phyloP scores from a whole-genome alignment of 2,113 vertebrate species.

The Thalassarche chlororhynchos region DNA sequence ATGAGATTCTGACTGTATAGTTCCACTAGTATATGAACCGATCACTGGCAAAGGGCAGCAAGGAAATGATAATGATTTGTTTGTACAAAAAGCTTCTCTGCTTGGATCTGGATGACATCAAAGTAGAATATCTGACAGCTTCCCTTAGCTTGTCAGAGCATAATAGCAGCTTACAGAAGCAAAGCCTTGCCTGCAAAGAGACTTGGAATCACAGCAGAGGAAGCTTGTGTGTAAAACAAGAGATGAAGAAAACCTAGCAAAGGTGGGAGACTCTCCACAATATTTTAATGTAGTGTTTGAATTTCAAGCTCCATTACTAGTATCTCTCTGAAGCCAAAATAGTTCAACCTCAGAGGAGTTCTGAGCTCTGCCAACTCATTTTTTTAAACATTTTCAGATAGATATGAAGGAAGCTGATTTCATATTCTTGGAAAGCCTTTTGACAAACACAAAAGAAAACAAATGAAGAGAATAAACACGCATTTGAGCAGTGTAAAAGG shows the following conservation, averaged over 20 bases:
- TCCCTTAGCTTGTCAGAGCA: neutral
- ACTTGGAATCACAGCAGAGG: neutral
- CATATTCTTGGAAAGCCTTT: neutral
- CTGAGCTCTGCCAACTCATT: neutral
- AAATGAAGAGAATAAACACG: neutral
- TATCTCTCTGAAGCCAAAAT: neutral
- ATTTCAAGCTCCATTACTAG: neutral
- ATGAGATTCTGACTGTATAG: neutral
- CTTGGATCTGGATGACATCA: conserved; percentile 10
- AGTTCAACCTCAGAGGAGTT: neutral
- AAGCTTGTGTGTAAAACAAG: neutral
- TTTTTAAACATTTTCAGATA: neutral
- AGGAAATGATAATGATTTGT: neutral
- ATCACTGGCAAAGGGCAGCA: neutral
- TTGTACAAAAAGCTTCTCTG: neutral
- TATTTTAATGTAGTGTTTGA: neutral
- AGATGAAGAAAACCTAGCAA: neutral
- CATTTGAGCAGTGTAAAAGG: neutral
- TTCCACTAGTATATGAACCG: neutral
- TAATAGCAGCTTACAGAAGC: conserved; percentile 5
- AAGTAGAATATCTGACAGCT: conserved; percentile 32
- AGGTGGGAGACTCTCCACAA: neutral
- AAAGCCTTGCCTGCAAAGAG: neutral
- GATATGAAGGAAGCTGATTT: neutral
- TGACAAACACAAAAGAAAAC: neutral